A percentile compares a stretch with the other conserved stretches of the same genome.
Conservation (phyloP, 64 coral and sea anemone genomes). For the Pocillopora damicornis region DNA sequence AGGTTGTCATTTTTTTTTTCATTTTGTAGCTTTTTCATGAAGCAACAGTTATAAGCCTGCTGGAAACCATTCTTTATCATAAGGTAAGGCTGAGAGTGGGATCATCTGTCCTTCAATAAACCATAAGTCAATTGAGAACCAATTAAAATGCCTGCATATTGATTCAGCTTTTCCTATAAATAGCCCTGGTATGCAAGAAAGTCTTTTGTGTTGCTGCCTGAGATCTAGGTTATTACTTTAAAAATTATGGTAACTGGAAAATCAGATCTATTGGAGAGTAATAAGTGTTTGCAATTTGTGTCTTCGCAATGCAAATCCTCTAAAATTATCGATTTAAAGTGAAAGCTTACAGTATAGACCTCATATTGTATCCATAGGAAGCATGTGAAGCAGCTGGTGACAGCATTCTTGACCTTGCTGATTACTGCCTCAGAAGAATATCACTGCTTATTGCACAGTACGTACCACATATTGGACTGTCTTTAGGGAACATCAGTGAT, state of each 20-base stretch:
- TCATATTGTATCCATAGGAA: constrained; percentile 50
- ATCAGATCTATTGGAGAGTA: too few relatives aligned
- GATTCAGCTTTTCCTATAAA: too few relatives aligned
- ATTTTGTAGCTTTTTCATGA: constrained; percentile 89
- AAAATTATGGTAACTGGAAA: too few relatives aligned
- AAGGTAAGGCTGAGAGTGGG: constrained; percentile 51
- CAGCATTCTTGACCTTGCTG: constrained; percentile 79
- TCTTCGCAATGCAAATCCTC: too few relatives aligned
- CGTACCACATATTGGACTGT: neutral
- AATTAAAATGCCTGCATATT: too few relatives aligned
- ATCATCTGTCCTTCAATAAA: neutral
- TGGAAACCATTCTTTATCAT: constrained; percentile 88
- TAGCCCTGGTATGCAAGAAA: too few relatives aligned
- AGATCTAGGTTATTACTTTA: too few relatives aligned
- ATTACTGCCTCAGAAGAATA: constrained; percentile 95
- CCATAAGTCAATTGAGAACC: too few relatives aligned
- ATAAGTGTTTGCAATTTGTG: too few relatives aligned
- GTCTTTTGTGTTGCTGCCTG: too few relatives aligned
- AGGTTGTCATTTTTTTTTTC: neutral
- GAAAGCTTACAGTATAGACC: too few relatives aligned
- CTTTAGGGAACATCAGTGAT: neutral
- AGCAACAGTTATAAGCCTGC: constrained; percentile 83
- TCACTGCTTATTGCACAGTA: constrained; percentile 81
- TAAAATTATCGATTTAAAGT: too few relatives aligned
- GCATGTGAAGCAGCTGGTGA: constrained; percentile 94